These are phyloP conservation scores for Chitala chitala DNA, from an alignment of 2,113 vertebrate species.

Conservation along the genomic window DNA sequence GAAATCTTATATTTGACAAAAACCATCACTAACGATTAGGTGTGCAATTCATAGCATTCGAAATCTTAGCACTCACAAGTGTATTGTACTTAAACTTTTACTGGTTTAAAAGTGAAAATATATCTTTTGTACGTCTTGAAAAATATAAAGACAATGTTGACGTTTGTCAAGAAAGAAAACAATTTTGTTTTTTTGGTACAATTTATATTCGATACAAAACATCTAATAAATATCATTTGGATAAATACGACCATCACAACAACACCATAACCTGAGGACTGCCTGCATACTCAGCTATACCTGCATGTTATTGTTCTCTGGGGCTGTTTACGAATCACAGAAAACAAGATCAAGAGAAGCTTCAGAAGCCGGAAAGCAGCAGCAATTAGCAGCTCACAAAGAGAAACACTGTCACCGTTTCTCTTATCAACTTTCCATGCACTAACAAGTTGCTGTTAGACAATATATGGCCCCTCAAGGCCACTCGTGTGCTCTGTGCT, in stretches of 20 bases:
- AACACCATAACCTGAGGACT: neutral
- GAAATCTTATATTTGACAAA: too few species aligned
- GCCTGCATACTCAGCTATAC: neutral
- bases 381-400: constrained; percentile 26
- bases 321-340: neutral
- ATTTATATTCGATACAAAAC: too few species aligned
- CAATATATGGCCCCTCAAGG: constrained; percentile 28
- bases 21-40: too few species aligned
- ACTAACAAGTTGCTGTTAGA: constrained; percentile 44
- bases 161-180: too few species aligned
- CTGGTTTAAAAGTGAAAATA: too few species aligned
- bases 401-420: constrained; percentile 44
- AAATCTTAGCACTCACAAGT: too few species aligned
- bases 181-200: too few species aligned
- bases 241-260: neutral
- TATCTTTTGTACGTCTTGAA: too few species aligned
- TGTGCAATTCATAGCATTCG: too few species aligned
- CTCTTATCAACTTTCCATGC: constrained; percentile 47
- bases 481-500: constrained; percentile 18
- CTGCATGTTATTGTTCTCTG: constrained; percentile 21
- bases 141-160: too few species aligned
- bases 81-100: too few species aligned
- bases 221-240: too few species aligned
- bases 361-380: constrained; percentile 39
- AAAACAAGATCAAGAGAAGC: constrained; percentile 32